phyloP scores from a whole-genome alignment of 2,888 invertebrate genomes.

The Leucoptera coffeella region DNA sequence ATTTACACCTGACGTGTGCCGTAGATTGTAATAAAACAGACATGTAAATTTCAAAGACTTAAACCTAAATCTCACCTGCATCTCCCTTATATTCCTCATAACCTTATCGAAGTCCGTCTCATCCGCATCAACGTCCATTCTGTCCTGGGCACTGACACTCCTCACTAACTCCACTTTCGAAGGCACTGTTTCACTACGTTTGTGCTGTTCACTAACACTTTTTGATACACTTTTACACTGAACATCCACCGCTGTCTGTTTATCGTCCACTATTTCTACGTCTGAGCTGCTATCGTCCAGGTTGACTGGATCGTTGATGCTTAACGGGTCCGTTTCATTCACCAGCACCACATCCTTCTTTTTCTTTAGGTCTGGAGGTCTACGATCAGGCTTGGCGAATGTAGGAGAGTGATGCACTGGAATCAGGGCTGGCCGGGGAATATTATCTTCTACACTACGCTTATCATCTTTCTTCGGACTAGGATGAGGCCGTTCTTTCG shows the following conservation, averaged over 20 bases:
- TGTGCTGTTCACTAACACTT: slow-evolving; percentile 1
- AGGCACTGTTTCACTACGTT: slow-evolving; percentile 28
- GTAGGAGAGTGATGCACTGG: slow-evolving; percentile 36
- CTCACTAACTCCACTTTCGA: slow-evolving; percentile 14
- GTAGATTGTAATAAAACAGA: not conserved
- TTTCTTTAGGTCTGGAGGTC: slow-evolving; percentile 32
- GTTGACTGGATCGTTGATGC: slow-evolving; percentile 21
- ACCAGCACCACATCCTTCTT: slow-evolving; percentile 34
- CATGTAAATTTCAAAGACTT: not conserved
- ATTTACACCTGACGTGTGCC: not conserved
- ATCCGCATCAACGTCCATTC: slow-evolving; percentile 16
- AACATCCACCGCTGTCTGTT: no score
- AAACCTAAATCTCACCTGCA: slow-evolving; percentile 21
- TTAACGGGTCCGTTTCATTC: slow-evolving; percentile 34
- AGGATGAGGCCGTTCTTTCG: slow-evolving; percentile 16
- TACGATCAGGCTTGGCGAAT: slow-evolving; percentile 35
- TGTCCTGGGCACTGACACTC: slow-evolving; percentile 9
- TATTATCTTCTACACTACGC: slow-evolving; percentile 29
- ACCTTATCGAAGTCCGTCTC: slow-evolving; percentile 27
- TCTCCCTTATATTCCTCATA: slow-evolving; percentile 31
- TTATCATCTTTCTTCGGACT: slow-evolving; percentile 32
- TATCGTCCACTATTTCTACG: slow-evolving; percentile 35
- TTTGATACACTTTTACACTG: slow-evolving; percentile 12
- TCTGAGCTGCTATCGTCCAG: slow-evolving; percentile 46
- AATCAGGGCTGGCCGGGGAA: slow-evolving; percentile 29